Conservation (phyloP, 1,140 invertebrate species). For the Alviniconcha marisindica region DNA sequence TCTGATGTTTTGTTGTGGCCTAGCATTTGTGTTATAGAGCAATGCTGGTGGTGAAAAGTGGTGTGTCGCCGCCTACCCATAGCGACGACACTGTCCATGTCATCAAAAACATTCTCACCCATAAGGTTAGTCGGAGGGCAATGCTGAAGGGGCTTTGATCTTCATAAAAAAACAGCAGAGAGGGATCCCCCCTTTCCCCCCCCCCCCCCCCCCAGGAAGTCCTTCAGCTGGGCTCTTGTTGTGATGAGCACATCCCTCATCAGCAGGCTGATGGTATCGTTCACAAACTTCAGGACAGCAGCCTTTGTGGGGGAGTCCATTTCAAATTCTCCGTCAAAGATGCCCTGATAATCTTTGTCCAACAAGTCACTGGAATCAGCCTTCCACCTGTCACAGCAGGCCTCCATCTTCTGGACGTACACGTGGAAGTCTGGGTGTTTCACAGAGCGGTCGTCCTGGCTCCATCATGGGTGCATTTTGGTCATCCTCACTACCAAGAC, state of each 20-base stretch:
- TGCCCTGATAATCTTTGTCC: too few species aligned
- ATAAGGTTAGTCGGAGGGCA: conserved; percentile 32
- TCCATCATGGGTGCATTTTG: too few species aligned
- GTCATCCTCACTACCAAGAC: too few species aligned
- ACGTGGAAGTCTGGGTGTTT: background rate
- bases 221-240: background rate
- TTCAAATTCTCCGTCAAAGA: too few species aligned
- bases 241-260: background rate
- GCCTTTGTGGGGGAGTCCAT: too few species aligned
- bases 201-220: background rate
- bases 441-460: too few species aligned
- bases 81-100: conserved; percentile 23
- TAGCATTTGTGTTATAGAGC: background rate
- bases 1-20: background rate
- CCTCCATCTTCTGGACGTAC: background rate
- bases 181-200: too few species aligned
- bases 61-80: conserved; percentile 8
- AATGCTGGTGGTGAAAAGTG: conserved; percentile 16
- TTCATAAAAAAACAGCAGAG: background rate
- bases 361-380: too few species aligned
- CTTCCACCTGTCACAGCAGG: too few species aligned
- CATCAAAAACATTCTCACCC: conserved; percentile 23
- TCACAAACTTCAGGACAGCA: too few species aligned
- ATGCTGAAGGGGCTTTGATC: background rate
- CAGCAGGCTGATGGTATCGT: too few species aligned